Conservation (phyloP, 2,888 invertebrate species). For the Polylopha cassiicola region DNA sequence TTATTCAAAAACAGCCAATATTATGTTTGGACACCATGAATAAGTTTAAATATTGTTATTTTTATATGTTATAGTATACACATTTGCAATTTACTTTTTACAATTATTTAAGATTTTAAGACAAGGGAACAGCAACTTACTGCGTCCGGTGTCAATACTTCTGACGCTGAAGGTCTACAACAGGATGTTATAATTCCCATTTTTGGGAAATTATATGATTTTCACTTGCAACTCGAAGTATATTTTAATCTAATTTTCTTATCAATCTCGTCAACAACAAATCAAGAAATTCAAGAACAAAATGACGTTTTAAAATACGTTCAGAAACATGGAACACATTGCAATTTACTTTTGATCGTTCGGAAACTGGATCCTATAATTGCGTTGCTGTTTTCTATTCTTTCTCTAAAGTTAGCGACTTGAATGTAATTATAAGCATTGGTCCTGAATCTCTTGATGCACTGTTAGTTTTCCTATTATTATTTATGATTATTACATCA, state of each 20-base stretch:
- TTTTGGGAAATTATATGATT: conserved; percentile 26
- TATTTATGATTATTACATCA: conserved; percentile 3
- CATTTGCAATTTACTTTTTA: conserved; percentile 16
- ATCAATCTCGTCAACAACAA: conserved; percentile 21
- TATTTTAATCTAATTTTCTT: conserved; percentile 15
- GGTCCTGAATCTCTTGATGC: no score
- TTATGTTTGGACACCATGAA: no score
- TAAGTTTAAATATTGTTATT: no score
- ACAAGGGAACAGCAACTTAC: conserved; percentile 52
- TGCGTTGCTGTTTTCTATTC: no score
- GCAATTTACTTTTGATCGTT: neutral
- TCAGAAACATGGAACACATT: conserved; percentile 20
- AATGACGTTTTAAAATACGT: conserved; percentile 16
- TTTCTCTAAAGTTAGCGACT: no score
- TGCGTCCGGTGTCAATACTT: conserved; percentile 76
- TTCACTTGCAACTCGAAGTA: conserved; percentile 2
- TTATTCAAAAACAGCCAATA: no score
- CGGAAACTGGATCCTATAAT: no score
- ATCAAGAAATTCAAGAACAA: conserved; percentile 13
- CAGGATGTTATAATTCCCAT: conserved; percentile 76
- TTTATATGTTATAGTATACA: no score
- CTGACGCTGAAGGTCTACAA: conserved; percentile 74
- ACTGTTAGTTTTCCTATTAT: neutral
- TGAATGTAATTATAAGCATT: no score
- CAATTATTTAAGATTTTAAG: conserved; percentile 6